Evolutionary conservation across 2,113 vertebrate genomes (phyloP).

Genomic region (Sarotherodon lohbergeri): DNA sequence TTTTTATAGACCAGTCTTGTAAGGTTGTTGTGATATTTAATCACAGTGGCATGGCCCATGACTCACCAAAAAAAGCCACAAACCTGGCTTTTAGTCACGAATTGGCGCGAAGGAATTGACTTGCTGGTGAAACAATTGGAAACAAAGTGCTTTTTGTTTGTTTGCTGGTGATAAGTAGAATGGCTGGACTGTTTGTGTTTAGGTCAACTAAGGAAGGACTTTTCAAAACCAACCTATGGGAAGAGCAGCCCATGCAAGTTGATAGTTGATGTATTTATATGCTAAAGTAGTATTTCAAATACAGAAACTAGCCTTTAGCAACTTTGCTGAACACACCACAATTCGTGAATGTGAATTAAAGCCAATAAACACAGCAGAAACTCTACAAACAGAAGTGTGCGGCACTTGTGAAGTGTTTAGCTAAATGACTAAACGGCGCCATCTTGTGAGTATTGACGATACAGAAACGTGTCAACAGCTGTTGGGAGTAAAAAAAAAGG

Average conservation of each 20-base stretch:
- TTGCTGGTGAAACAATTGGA: background rate
- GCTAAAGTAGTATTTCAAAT: background rate
- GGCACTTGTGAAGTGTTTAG: too few species aligned
- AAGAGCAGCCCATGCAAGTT: background rate
- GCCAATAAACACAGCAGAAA: background rate
- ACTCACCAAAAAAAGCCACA: background rate
- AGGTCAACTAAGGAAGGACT: background rate
- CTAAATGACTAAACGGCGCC: conserved; percentile 26
- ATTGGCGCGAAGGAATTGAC: background rate
- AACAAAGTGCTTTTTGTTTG: background rate
- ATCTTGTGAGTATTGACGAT: conserved; percentile 34
- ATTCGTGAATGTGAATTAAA: background rate
- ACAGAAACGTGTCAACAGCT: background rate
- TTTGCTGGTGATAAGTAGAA: background rate
- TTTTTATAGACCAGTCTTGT: conserved; percentile 12
- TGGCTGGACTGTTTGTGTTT: background rate
- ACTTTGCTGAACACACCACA: background rate
- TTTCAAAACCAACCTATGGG: background rate
- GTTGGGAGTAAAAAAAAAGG: background rate
- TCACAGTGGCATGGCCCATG: background rate
- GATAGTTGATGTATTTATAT: background rate
- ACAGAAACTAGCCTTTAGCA: background rate
- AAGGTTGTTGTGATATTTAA: background rate
- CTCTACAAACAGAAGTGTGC: background rate
- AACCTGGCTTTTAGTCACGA: background rate